phyloP scores from a whole-genome alignment of 2,797 vertebrate species.

The Molothrus aeneus region DNA sequence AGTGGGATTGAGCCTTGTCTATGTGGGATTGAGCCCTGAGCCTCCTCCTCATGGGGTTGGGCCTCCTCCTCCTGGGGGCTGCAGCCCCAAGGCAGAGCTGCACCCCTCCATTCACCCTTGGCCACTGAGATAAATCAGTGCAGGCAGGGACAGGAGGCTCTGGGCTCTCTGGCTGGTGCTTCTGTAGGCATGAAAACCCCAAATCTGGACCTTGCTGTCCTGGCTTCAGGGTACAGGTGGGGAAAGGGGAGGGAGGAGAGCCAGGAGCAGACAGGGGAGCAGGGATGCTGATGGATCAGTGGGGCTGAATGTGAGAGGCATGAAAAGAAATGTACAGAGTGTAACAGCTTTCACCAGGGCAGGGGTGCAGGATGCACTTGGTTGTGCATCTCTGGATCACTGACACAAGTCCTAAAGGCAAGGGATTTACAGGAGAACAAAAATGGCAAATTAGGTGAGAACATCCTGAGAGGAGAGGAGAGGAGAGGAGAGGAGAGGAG shows the following conservation, averaged over 20 bases:
- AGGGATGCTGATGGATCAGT: neutral
- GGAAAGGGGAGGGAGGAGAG: neutral
- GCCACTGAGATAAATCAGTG: neutral
- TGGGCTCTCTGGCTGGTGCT: neutral
- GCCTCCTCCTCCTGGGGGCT: neutral
- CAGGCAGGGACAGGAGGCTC: neutral
- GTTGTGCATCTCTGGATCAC: fast-evolving
- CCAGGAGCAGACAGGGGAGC: fast-evolving
- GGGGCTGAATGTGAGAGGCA: neutral
- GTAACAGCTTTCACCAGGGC: fast-evolving
- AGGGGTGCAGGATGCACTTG: neutral
- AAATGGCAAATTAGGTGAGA: neutral
- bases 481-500: neutral
- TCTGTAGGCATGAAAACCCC: neutral
- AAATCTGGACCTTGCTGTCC: neutral
- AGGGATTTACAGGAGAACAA: neutral
- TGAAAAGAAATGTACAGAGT: neutral
- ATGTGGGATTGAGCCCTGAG: neutral
- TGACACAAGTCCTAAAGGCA: neutral
- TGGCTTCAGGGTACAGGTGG: fast-evolving
- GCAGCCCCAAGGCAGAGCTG: neutral
- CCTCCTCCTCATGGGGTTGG: fast-evolving
- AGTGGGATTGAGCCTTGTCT: too few species aligned
- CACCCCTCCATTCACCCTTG: neutral
- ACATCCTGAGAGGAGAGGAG: neutral